Percentiles rank a stretch among this genome's conserved stretches.
Conservation (phyloP, 2,888 invertebrate species). For the Magallana nippona region DNA sequence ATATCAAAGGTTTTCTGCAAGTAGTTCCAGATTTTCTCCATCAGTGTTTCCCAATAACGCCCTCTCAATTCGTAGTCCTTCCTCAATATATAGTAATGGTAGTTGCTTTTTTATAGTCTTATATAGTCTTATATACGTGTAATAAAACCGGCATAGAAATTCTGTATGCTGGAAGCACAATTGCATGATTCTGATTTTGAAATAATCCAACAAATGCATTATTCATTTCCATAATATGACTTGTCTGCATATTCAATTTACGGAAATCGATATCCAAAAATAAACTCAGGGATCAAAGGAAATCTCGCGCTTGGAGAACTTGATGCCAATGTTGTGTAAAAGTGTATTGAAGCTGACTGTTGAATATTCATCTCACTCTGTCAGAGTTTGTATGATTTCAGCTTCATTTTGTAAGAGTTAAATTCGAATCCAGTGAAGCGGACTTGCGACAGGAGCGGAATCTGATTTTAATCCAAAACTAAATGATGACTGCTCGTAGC, state of each 20-base stretch:
- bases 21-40: too few relatives aligned
- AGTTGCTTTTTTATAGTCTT: too few relatives aligned
- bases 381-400: background rate
- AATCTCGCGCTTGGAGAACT: background rate
- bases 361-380: constrained; percentile 20
- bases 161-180: too few relatives aligned
- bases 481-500: background rate
- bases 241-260: constrained; percentile 24
- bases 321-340: constrained; percentile 19
- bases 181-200: too few relatives aligned
- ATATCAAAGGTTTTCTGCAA: too few relatives aligned
- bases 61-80: too few relatives aligned
- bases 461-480: constrained; percentile 6
- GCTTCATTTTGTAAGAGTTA: constrained; percentile 8
- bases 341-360: constrained; percentile 1
- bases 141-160: too few relatives aligned
- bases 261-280: background rate
- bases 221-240: background rate
- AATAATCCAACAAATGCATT: too few relatives aligned
- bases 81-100: too few relatives aligned
- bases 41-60: too few relatives aligned
- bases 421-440: constrained; percentile 4
- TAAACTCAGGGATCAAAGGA: constrained; percentile 2
- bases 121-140: too few relatives aligned
- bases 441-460: background rate